Evolutionary conservation across 2,113 vertebrate genomes (phyloP).

Genomic region (Nannospalax galili): DNA sequence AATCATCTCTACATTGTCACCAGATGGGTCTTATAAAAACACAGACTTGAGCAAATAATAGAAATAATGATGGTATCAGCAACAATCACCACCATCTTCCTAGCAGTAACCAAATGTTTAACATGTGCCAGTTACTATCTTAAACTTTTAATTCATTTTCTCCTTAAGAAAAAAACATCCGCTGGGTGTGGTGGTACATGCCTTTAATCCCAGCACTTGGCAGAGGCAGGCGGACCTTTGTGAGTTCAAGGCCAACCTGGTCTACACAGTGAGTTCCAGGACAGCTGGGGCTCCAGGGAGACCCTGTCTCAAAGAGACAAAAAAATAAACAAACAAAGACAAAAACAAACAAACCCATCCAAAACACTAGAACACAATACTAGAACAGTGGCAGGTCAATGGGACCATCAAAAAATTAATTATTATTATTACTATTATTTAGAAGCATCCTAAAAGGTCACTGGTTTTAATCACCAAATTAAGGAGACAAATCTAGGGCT

Average conservation of each 20-base stretch:
- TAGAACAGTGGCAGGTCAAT: background rate
- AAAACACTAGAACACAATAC: too few species aligned
- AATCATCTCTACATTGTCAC: background rate
- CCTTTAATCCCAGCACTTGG: too few species aligned
- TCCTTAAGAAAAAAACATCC: background rate
- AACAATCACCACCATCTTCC: background rate
- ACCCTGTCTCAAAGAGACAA: too few species aligned
- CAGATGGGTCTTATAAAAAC: slow-evolving; percentile 37
- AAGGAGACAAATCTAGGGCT: background rate
- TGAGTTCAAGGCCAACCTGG: too few species aligned
- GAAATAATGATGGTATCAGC: background rate
- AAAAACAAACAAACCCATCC: background rate
- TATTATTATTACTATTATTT: background rate
- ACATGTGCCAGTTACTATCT: background rate
- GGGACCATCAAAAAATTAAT: slow-evolving; percentile 5
- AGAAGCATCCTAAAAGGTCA: background rate
- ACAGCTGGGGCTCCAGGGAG: too few species aligned
- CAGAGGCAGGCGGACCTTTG: too few species aligned
- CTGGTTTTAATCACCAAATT: background rate
- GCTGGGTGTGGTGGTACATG: too few species aligned
- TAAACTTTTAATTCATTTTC: slow-evolving; percentile 12
- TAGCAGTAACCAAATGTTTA: slow-evolving; percentile 11
- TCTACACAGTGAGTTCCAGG: too few species aligned
- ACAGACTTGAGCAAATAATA: background rate
- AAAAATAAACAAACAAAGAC: too few species aligned